Conservation (phyloP, 35 echinoderm and acorn worm species). For the Strongylocentrotus purpuratus region DNA sequence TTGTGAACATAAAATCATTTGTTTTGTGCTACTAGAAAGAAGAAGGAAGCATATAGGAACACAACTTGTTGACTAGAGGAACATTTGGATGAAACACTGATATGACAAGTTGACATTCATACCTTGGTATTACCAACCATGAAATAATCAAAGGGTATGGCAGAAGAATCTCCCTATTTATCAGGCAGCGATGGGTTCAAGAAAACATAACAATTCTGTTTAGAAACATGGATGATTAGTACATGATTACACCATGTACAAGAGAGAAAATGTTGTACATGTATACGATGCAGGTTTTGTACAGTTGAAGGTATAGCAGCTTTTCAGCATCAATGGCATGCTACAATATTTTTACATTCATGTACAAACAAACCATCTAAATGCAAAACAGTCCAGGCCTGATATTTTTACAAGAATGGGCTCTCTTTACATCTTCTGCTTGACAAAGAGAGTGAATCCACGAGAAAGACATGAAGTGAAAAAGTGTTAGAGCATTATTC, state of each 20-base stretch:
- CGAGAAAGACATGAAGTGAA: background rate
- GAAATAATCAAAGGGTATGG: slow-evolving; percentile 72
- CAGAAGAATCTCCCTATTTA: slow-evolving; percentile 46
- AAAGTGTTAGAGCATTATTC: background rate
- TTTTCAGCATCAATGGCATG: background rate
- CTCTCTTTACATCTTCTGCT: too few species aligned
- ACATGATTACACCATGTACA: background rate
- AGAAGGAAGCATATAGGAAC: background rate
- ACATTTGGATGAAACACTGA: background rate
- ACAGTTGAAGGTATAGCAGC: background rate
- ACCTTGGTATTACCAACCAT: slow-evolving; percentile 59
- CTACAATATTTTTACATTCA: too few species aligned
- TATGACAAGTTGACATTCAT: slow-evolving; percentile 20
- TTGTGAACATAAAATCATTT: background rate
- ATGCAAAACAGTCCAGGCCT: too few species aligned
- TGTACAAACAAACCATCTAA: too few species aligned
- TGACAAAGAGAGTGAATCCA: background rate
- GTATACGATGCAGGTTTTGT: background rate
- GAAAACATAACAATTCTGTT: background rate
- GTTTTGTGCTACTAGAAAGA: background rate
- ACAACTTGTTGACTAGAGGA: background rate
- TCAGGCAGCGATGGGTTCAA: background rate
- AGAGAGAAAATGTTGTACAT: too few species aligned
- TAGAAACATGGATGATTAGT: background rate
- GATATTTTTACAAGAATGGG: too few species aligned